A percentile compares a stretch with the other conserved stretches of the same genome.
These are phyloP conservation scores for Potorous gilbertii DNA, from an alignment of 2,797 vertebrate species.

Conservation along the genomic window DNA sequence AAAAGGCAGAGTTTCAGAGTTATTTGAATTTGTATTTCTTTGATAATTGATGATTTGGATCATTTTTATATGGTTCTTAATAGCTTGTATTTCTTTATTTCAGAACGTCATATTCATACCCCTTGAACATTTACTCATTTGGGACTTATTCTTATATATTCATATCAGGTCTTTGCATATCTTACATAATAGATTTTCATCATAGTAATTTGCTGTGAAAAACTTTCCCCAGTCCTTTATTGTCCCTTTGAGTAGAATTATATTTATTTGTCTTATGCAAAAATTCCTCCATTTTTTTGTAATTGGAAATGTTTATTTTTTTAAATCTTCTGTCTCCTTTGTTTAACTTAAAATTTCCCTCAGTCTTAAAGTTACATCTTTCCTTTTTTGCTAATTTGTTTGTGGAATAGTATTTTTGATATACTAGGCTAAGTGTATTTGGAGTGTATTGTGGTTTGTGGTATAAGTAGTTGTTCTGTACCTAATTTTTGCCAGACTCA, in stretches of 20 bases:
- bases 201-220: not conserved
- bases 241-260: not conserved
- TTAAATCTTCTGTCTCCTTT: not conserved
- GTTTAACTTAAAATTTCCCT: not conserved
- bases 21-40: not conserved
- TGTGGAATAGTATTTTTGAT: not conserved
- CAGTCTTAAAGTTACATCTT: not conserved
- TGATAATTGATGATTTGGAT: not conserved
- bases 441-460: not conserved
- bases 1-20: no score
- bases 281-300: not conserved
- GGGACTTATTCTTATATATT: not conserved
- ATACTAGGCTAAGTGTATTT: not conserved
- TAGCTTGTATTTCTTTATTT: not conserved
- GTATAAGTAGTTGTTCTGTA: not conserved
- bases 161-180: not conserved
- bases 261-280: not conserved
- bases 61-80: not conserved
- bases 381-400: not conserved
- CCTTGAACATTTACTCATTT: not conserved
- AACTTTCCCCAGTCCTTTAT: not conserved
- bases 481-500: no score
- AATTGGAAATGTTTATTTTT: not conserved
- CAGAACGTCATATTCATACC: not conserved
- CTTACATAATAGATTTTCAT: not conserved